These are phyloP conservation scores for Muscina levida DNA, from an alignment of 2,888 invertebrate genomes.

Conservation along the genomic window DNA sequence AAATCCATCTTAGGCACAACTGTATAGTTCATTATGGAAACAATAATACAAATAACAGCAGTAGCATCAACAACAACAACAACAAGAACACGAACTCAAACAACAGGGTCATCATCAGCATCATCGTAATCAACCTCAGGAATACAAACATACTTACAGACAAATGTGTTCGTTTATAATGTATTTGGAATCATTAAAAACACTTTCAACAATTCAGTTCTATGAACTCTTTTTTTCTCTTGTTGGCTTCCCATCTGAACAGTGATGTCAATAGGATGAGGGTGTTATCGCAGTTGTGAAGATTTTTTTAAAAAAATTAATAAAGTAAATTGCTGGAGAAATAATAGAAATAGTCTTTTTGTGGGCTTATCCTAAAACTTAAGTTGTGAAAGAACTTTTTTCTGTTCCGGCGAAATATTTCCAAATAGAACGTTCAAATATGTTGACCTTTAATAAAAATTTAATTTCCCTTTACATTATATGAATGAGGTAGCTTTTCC, in stretches of 20 bases:
- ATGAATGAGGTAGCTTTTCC: too few species aligned
- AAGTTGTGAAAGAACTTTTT: too few species aligned
- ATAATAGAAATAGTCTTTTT: too few species aligned
- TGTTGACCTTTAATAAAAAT: too few species aligned
- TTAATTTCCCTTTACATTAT: too few species aligned
- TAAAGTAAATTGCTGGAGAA: too few species aligned
- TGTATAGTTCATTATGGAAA: conserved; percentile 57
- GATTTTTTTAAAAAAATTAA: too few species aligned
- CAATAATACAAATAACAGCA: conserved; percentile 50
- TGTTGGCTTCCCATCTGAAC: conserved; percentile 8
- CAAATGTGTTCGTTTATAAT: background rate
- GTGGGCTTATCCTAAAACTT: too few species aligned
- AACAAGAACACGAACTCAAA: background rate
- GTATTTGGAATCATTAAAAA: conserved; percentile 43
- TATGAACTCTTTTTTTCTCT: conserved; percentile 1
- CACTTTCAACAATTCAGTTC: conserved; percentile 26
- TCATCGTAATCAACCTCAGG: conserved; percentile 28
- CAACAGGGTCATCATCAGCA: conserved; percentile 47
- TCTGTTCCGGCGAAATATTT: too few species aligned
- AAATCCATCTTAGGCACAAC: conserved; percentile 14
- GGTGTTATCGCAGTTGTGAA: too few species aligned
- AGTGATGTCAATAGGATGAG: background rate
- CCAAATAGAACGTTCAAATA: too few species aligned
- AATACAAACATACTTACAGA: conserved; percentile 31
- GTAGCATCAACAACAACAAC: too few species aligned